A percentile compares a stretch with the other conserved stretches of the same genome.
These are phyloP conservation scores for Trachelus stipa DNA, from an alignment of 2,888 invertebrate species.

Conservation along the genomic window DNA sequence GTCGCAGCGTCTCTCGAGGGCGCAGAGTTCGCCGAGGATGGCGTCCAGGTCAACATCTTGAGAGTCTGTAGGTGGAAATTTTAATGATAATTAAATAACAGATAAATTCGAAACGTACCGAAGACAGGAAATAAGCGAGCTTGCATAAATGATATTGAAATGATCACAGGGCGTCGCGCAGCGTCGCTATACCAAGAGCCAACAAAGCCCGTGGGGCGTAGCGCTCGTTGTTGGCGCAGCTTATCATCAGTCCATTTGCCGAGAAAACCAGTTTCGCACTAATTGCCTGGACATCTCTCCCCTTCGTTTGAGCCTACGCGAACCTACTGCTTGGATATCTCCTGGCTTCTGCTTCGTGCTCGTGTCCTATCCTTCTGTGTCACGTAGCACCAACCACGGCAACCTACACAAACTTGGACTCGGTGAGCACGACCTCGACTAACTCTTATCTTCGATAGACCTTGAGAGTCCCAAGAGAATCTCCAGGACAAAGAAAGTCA, in stretches of 20 bases:
- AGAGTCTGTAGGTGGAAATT: constrained; percentile 73
- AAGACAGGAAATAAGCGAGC: background rate
- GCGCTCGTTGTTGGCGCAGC: constrained; percentile 26
- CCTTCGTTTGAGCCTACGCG: constrained; percentile 3
- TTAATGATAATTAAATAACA: background rate
- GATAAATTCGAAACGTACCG: background rate
- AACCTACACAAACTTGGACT: background rate
- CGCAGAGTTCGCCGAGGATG: constrained; percentile 94
- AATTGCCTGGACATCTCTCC: constrained; percentile 46
- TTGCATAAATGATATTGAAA: background rate
- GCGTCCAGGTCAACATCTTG: constrained; percentile 97
- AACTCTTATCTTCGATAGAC: background rate
- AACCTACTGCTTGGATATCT: background rate
- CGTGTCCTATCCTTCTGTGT: background rate
- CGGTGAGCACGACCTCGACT: background rate
- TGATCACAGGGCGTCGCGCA: background rate
- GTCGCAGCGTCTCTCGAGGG: constrained; percentile 81
- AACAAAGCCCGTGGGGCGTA: constrained; percentile 21
- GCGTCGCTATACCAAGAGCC: background rate
- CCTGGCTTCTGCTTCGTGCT: constrained; percentile 1
- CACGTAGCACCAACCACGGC: background rate
- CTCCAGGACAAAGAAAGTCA: background rate
- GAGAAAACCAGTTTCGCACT: constrained; percentile 50
- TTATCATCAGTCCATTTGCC: constrained; percentile 29
- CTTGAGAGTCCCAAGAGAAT: background rate